Conservation (phyloP, 1,140 invertebrate genomes). For the Euwallacea similis region DNA sequence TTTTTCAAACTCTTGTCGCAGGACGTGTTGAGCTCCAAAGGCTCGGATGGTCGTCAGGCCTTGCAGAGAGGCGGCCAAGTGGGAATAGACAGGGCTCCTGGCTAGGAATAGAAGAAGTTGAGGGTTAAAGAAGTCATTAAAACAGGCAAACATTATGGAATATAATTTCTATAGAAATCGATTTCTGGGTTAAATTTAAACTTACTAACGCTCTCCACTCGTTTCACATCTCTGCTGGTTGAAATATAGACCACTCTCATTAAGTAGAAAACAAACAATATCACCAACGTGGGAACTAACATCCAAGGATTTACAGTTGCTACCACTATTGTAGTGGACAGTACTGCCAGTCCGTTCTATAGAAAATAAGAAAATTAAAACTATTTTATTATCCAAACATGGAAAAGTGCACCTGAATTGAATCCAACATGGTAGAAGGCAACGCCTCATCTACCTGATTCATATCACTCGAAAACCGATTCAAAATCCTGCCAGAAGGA, state of each 20-base stretch:
- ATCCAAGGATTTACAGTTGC: conserved; percentile 72
- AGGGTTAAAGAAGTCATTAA: background rate
- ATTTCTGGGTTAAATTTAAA: conserved; percentile 26
- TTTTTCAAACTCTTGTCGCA: conserved; percentile 71
- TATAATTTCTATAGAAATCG: background rate
- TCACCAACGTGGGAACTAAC: conserved; percentile 66
- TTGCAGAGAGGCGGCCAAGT: conserved; percentile 75
- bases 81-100: conserved; percentile 80
- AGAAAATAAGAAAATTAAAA: conserved; percentile 7
- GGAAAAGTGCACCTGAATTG: conserved; percentile 57
- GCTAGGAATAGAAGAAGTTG: conserved; percentile 53
- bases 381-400: background rate
- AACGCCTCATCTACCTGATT: conserved; percentile 82
- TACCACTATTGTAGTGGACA: conserved; percentile 37
- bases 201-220: conserved; percentile 81
- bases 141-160: background rate
- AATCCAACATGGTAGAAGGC: conserved; percentile 74
- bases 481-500: conserved; percentile 72
- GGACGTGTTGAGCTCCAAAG: conserved; percentile 64
- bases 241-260: conserved; percentile 74
- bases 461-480: conserved; percentile 74
- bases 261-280: conserved; percentile 63
- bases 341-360: conserved; percentile 31
- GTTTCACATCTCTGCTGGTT: conserved; percentile 79
- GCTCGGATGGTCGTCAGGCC: conserved; percentile 82